Evolutionary conservation across 2,797 vertebrate genomes (phyloP), one percentile per base, ranked within the genome.

Genomic region (Urocyon cinereoargenteus): DNA sequence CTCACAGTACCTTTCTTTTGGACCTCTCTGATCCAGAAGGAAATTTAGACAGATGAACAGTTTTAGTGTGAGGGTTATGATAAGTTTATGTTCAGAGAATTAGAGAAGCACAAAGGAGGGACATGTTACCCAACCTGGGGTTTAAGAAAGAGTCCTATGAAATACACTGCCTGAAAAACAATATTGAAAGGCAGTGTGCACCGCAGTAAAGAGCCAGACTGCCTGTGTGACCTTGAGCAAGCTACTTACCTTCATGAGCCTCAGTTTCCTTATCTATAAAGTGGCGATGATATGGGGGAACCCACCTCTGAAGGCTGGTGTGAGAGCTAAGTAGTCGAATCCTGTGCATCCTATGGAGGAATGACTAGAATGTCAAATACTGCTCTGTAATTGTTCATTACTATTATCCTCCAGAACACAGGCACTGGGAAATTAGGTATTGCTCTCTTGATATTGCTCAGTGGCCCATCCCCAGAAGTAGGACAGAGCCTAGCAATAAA

Each of bases 291-390:
- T 57, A 70, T 57, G 16, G 22, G 13, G 2, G 26, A 49, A 57
- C 31, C 49, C 55, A 55, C 36, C 22, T 86, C 13, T 1, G 8
- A 53, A 12, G 15, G 16, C 19, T 5, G 6, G 22, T 24, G 6
- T 16, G 45, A 53, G 31, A 55, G 26, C 75, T 55, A 57, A 75
- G 75, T 59, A 96, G 57, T 31, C 5, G 2, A 55, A 16, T 31
- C 21, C 3, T 0, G 11, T 40, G 2, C 16, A 2, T n/a, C 9
- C 53, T 28, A 31, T 1, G 40, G 26, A 94, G 15, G 13, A 64
- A 14, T 2, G n/a, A 3, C 28, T 86, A 45, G 4, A 10, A 3
- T 5, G 0, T 3, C 51, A 53, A 81, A 5, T 18, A 5, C 2
- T 34, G 75, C 19, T 90, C 13, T 6, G 1, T 24, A 31, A 3